These are phyloP conservation scores for Dryobotodes eremita DNA, from an alignment of 2,888 invertebrate species.

Conservation along the genomic window DNA sequence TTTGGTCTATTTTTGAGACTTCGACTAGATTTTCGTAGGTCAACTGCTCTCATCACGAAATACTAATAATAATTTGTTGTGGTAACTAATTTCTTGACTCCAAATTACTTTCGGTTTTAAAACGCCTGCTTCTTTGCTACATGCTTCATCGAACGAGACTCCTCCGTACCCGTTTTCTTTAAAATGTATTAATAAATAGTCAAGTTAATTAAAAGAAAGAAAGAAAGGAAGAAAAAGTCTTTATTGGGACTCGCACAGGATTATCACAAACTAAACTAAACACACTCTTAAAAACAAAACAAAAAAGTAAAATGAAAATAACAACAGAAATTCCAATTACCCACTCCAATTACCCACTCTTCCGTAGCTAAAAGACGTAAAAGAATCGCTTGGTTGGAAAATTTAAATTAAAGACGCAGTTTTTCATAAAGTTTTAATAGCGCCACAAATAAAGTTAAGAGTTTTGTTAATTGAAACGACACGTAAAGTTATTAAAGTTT, in stretches of 20 bases:
- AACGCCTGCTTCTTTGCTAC: background rate
- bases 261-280: no score
- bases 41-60: no score
- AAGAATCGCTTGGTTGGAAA: constrained; percentile 4
- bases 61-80: background rate
- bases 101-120: background rate
- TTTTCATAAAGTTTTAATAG: constrained; percentile 9
- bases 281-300: no score
- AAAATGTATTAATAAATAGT: background rate
- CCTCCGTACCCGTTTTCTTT: background rate
- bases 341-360: background rate
- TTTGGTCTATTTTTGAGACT: no score
- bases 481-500: background rate
- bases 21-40: background rate
- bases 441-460: constrained; percentile 20
- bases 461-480: constrained; percentile 17
- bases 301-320: no score
- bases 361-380: background rate
- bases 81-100: background rate
- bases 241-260: no score
- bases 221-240: no score
- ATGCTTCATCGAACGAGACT: background rate
- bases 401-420: constrained; percentile 12
- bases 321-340: no score
- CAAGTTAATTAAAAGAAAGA: background rate